A percentile compares a stretch with the other conserved stretches of the same genome.
phyloP scores from a whole-genome alignment of 2,113 vertebrate species.

The Carettochelys insculpta region DNA sequence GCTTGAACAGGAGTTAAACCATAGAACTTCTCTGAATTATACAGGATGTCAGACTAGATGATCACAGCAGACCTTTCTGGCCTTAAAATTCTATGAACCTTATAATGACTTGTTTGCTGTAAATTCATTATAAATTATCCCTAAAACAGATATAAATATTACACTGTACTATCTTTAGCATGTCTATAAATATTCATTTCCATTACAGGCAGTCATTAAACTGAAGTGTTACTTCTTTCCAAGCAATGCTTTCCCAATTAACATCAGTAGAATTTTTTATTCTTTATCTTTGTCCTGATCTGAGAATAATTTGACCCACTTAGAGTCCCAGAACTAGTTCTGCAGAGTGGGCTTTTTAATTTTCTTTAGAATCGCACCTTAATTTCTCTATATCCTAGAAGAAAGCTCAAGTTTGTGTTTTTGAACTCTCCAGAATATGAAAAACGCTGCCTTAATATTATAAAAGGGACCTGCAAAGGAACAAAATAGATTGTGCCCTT shows the following conservation, averaged over 20 bases:
- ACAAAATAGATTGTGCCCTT: not conserved
- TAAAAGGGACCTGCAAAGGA: not conserved
- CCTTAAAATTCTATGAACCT: rapidly evolving
- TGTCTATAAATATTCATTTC: not conserved
- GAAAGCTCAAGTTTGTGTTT: not conserved
- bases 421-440: rapidly evolving
- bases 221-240: rapidly evolving
- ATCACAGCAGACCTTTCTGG: not conserved
- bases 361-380: rapidly evolving
- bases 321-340: rapidly evolving
- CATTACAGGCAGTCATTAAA: not conserved
- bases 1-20: not conserved
- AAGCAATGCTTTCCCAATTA: not conserved
- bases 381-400: rapidly evolving
- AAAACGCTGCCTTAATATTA: not conserved
- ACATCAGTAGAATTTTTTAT: not conserved
- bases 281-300: not conserved
- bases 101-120: rapidly evolving
- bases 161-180: not conserved
- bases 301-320: not conserved
- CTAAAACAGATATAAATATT: not conserved
- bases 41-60: not conserved
- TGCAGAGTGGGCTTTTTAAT: rapidly evolving
- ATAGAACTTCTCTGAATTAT: not conserved
- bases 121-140: not conserved